These are phyloP conservation scores for Xestoiulus laeticollis DNA, from an alignment of 2,888 invertebrate species.

Conservation along the genomic window DNA sequence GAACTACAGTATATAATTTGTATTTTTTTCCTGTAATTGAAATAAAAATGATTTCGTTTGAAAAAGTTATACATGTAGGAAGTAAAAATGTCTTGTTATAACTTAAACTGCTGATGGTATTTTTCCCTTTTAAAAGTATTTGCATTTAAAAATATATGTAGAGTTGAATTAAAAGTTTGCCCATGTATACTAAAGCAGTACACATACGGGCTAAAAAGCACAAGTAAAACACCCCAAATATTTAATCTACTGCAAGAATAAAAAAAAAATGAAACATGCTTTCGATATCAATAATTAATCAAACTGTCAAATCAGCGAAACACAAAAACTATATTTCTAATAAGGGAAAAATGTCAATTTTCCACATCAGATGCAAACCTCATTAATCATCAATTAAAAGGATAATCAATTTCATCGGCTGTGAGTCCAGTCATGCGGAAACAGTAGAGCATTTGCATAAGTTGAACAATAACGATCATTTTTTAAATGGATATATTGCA, in stretches of 20 bases:
- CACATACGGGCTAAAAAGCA: too few relatives aligned
- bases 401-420: not conserved
- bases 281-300: not conserved
- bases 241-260: not conserved
- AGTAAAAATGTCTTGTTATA: too few relatives aligned
- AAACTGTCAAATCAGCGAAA: not conserved
- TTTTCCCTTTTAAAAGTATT: too few relatives aligned
- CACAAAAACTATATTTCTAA: not conserved
- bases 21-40: not conserved
- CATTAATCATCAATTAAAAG: constrained; percentile 4
- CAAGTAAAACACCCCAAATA: not conserved
- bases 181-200: too few relatives aligned
- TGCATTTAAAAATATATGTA: too few relatives aligned
- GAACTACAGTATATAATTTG: not conserved
- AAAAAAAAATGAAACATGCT: not conserved
- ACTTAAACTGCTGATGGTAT: too few relatives aligned
- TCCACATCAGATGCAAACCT: constrained; percentile 11
- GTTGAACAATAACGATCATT: too few relatives aligned
- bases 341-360: constrained; percentile 12
- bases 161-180: too few relatives aligned
- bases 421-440: not conserved
- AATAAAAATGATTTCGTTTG: too few relatives aligned
- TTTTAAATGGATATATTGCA: too few relatives aligned
- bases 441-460: not conserved
- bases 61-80: too few relatives aligned